A percentile compares a stretch with the other conserved stretches of the same genome.
Conservation (phyloP, 2,797 vertebrate genomes). For the Fundulus diaphanus region DNA sequence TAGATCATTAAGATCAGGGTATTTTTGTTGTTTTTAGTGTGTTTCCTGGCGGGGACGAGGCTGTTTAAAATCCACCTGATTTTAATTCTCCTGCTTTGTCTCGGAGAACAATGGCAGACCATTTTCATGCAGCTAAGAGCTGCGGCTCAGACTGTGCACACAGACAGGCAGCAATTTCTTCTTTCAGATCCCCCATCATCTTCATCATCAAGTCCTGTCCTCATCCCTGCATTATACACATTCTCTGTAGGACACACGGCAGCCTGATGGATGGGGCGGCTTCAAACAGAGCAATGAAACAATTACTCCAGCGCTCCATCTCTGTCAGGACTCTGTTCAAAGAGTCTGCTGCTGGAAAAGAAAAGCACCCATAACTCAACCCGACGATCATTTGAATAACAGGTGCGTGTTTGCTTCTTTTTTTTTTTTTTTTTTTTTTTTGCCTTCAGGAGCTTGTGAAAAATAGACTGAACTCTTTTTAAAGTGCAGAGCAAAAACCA, state of each 20-base stretch:
- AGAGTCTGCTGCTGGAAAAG: conserved; percentile 48
- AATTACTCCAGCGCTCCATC: conserved; percentile 71
- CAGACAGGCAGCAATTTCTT: neutral
- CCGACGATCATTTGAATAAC: conserved; percentile 40
- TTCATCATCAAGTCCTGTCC: conserved; percentile 35
- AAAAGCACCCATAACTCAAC: conserved; percentile 60
- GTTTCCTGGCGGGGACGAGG: neutral
- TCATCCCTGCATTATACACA: conserved; percentile 45
- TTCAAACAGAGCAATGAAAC: conserved; percentile 73
- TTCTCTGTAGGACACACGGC: conserved; percentile 35
- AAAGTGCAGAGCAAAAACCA: neutral
- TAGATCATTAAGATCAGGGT: neutral
- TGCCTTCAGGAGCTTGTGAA: neutral
- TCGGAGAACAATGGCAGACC: conserved; percentile 41
- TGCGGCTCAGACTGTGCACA: neutral
- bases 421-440: neutral
- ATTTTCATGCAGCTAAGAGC: conserved; percentile 35
- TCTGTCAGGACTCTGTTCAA: conserved; percentile 64
- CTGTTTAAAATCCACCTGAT: neutral
- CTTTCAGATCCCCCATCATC: conserved; percentile 13
- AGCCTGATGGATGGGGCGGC: conserved; percentile 75
- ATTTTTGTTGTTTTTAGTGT: neutral
- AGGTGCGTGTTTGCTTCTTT: neutral
- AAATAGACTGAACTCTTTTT: neutral
- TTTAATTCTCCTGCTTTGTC: conserved; percentile 9